phyloP scores from a whole-genome alignment of 2,113 vertebrate species.

The Melanocharis versteri region DNA sequence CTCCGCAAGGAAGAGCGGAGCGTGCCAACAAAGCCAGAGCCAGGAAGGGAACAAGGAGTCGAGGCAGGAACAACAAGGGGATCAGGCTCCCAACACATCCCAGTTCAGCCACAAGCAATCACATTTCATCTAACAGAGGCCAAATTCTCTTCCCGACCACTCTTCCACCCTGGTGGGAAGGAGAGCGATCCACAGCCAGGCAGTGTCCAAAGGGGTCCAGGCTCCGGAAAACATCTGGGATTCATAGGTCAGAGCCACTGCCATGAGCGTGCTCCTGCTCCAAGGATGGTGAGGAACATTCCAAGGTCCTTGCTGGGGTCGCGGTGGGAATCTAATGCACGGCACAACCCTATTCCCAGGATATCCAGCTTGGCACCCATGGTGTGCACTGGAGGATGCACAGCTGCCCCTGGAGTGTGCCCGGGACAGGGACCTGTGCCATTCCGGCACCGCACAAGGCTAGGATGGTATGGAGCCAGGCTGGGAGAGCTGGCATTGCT shows the following conservation, averaged over 20 bases:
- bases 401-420: accelerated
- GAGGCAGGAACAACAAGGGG: neutral
- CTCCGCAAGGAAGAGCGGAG: neutral
- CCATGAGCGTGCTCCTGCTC: neutral
- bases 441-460: neutral
- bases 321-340: accelerated
- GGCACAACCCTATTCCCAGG: accelerated
- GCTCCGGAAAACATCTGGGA: accelerated
- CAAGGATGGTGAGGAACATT: neutral
- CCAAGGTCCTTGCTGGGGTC: accelerated
- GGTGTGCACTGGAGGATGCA: neutral
- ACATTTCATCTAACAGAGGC: neutral
- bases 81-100: neutral
- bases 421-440: neutral
- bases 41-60: accelerated
- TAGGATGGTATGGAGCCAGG: neutral
- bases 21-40: neutral
- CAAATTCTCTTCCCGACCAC: accelerated
- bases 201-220: accelerated
- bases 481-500: neutral
- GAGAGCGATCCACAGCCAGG: accelerated
- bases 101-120: accelerated
- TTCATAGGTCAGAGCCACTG: accelerated
- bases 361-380: neutral
- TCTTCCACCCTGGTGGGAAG: neutral